A percentile compares a stretch with the other conserved stretches of the same genome.
phyloP scores from a whole-genome alignment of 1,140 invertebrate genomes.

The Eupeodes corollae region DNA sequence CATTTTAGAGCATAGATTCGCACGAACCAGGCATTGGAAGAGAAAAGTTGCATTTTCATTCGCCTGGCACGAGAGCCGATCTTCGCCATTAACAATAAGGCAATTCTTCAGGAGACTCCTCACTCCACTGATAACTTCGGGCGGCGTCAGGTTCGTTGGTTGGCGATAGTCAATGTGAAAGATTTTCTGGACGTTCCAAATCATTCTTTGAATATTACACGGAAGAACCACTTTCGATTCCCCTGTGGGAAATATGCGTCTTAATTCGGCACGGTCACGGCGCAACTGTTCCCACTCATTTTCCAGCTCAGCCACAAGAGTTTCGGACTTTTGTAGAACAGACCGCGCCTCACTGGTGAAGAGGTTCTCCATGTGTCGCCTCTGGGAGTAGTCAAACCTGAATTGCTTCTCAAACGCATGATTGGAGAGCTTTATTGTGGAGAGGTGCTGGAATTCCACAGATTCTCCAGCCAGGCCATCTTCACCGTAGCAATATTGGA shows the following conservation, averaged over 20 bases:
- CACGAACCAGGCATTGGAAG: conserved; percentile 87
- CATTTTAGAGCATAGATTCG: conserved; percentile 83
- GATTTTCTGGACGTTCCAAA: conserved; percentile 98
- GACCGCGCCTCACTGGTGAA: conserved; percentile 87
- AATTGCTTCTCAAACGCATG: conserved; percentile 88
- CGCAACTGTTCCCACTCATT: conserved; percentile 86
- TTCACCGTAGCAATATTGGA: conserved; percentile 93
- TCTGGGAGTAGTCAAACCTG: conserved; percentile 87
- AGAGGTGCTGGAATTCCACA: conserved; percentile 88
- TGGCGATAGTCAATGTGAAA: conserved; percentile 90
- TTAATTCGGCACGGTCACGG: conserved; percentile 69
- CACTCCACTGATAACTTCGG: conserved; percentile 79
- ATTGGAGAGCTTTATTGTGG: conserved; percentile 87
- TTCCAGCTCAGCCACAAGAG: conserved; percentile 79
- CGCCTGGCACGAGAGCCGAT: conserved; percentile 82
- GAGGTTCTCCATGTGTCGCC: conserved; percentile 72
- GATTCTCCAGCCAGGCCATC: conserved; percentile 88
- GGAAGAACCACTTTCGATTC: conserved; percentile 82
- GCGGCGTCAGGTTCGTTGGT: conserved; percentile 82
- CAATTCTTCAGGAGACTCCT: conserved; percentile 73
- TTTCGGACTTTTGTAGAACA: conserved; percentile 77
- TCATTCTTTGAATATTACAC: conserved; percentile 92
- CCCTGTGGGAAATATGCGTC: conserved; percentile 71
- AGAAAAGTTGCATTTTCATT: conserved; percentile 94
- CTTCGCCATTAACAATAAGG: conserved; percentile 85